Evolutionary conservation across 1,140 invertebrate genomes (phyloP).

Genomic region (Drosophila nasuta): DNA sequence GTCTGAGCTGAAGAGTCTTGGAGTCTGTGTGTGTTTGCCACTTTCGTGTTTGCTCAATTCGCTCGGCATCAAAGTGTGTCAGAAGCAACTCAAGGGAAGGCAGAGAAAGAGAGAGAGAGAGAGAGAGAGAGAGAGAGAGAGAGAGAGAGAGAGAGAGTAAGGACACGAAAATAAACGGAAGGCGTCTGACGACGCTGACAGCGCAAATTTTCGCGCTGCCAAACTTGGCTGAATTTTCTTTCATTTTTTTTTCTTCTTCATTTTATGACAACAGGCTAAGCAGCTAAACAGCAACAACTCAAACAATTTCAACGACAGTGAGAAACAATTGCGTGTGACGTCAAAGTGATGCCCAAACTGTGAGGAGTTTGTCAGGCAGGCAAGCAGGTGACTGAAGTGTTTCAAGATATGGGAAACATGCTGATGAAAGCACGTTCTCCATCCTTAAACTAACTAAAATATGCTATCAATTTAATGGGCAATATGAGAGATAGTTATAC

Average conservation of each 20-base stretch:
- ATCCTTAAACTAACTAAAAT: no score
- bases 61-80: constrained; percentile 47
- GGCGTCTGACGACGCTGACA: constrained; percentile 38
- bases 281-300: constrained; percentile 18
- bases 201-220: constrained; percentile 49
- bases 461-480: no score
- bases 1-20: not conserved
- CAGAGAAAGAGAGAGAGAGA: not conserved
- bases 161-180: constrained; percentile 33
- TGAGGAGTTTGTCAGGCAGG: constrained; percentile 4
- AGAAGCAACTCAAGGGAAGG: not conserved
- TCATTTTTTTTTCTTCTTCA: not conserved
- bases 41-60: constrained; percentile 33
- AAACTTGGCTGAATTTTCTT: constrained; percentile 47
- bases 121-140: not conserved
- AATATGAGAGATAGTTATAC: no score
- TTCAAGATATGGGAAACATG: not conserved
- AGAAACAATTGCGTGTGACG: constrained; percentile 51
- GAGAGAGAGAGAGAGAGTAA: not conserved
- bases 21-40: constrained; percentile 22
- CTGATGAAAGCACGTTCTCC: not conserved
- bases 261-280: constrained; percentile 43
- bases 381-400: constrained; percentile 7
- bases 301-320: constrained; percentile 13
- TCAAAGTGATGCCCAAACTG: constrained; percentile 51